Evolutionary conservation across 1,140 invertebrate genomes (phyloP), one percentile per base, ranked within the genome.

Genomic region (Drosophila mojavensis): DNA sequence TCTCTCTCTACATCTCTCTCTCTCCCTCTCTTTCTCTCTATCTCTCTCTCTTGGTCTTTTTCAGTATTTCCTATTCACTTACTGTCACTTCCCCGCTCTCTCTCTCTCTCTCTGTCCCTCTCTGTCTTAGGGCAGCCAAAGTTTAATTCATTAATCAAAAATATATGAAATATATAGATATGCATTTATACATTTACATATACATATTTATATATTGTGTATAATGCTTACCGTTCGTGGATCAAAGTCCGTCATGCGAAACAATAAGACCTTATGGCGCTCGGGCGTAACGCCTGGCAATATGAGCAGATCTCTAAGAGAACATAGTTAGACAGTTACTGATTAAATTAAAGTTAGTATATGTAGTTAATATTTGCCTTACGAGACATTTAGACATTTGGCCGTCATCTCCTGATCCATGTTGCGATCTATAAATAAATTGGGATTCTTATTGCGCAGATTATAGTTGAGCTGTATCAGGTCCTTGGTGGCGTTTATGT

Each of bases 401-500:
- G 93, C 91, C n/a, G 95, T 94, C 78, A 93, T 93, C 28, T 93
- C 91, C 2, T 94, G 91, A 55, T 93, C 89, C 5, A 94, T 94
- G 91, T 96, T 95, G 47, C 95, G 92, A 33, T 95, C 93, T 51
- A 91, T 91, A 75, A 96, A 96, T 56, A 96, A 93, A 81, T 96
- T 94, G 0, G 95, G 94, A 17, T 94, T 93, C 66, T 93, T 94
- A 7, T 93, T 93, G 4, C 95, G 93, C 59, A 96, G 91, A 11
- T 93, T 95, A 78, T 94, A 96, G 91, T 95, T 96, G 51, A 94
- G 79, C 67, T 95, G 94, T 63, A 96, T 94, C 58, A 95, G 93
- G 7, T 91, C 85, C 89, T 95, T 95, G 0, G 94, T 94, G 10
- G 93, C 92, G 55, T 95, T 94, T 7, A 95, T 66, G 73, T 94